phyloP scores from a whole-genome alignment of 2,888 invertebrate genomes.

The Saturnia pavonia region DNA sequence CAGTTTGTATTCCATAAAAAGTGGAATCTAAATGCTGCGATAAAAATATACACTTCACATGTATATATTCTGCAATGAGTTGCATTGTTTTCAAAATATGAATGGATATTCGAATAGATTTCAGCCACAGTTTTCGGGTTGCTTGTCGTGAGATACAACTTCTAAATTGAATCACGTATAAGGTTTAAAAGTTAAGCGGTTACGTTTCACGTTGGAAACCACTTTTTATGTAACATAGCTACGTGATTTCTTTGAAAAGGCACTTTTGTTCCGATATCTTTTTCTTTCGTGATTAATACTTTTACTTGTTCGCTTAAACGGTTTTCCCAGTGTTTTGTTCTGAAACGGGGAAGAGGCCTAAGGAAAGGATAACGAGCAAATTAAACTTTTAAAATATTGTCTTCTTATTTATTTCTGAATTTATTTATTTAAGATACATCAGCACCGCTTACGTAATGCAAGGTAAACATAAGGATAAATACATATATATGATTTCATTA shows the following conservation, averaged over 20 bases:
- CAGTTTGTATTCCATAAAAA: not conserved
- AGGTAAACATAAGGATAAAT: not conserved
- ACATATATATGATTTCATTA: not conserved
- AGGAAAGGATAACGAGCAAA: not conserved
- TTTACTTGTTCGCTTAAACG: conserved; percentile 60
- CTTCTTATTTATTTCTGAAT: not conserved
- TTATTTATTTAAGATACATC: not conserved
- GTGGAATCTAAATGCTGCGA: not conserved
- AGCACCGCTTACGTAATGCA: not conserved
- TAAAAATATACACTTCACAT: no score
- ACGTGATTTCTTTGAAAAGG: conserved; percentile 69
- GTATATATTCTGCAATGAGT: conserved; percentile 16
- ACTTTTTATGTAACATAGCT: conserved; percentile 70
- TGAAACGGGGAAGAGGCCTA: conserved; percentile 25
- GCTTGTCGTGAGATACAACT: conserved; percentile 65
- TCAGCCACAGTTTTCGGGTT: conserved; percentile 67
- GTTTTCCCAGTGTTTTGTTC: conserved; percentile 44
- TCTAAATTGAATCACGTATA: conserved; percentile 80
- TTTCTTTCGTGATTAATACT: conserved; percentile 58
- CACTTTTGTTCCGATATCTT: conserved; percentile 63
- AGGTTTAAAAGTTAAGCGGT: conserved; percentile 80
- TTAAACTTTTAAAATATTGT: not conserved
- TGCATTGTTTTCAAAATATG: conserved; percentile 61
- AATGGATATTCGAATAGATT: conserved; percentile 67
- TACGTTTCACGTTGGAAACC: conserved; percentile 71